A percentile compares a stretch with the other conserved stretches of the same genome.
Evolutionary conservation across 1,140 invertebrate species (phyloP).

Genomic region (Lasaia peninsularis): DNA sequence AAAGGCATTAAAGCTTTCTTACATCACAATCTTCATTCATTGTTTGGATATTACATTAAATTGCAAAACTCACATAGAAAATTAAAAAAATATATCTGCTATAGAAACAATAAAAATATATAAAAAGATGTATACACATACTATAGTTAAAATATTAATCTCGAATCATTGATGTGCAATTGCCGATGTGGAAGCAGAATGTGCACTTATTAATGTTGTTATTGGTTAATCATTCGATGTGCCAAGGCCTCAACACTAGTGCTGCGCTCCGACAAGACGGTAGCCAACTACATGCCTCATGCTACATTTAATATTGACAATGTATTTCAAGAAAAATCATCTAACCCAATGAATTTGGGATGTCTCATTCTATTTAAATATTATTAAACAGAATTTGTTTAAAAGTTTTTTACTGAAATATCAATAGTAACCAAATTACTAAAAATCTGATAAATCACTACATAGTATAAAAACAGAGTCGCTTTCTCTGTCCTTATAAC

Average conservation of each 20-base stretch:
- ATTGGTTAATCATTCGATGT: constrained; percentile 2
- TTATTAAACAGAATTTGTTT: too few relatives aligned
- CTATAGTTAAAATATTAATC: background rate
- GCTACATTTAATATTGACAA: constrained; percentile 31
- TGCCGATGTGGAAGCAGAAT: background rate
- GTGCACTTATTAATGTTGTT: constrained; percentile 1
- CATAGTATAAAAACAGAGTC: too few relatives aligned
- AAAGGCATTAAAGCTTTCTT: background rate
- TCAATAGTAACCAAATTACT: too few relatives aligned
- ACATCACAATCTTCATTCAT: background rate
- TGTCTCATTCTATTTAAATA: too few relatives aligned
- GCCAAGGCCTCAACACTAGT: constrained; percentile 12
- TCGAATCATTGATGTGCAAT: constrained; percentile 21
- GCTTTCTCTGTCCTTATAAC: too few relatives aligned
- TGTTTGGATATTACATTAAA: too few relatives aligned
- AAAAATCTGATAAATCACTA: too few relatives aligned
- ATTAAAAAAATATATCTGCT: background rate
- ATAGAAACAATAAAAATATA: background rate
- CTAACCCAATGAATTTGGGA: background rate
- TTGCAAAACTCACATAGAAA: too few relatives aligned
- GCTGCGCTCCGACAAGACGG: constrained; percentile 29
- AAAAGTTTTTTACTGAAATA: too few relatives aligned
- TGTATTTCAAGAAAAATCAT: constrained; percentile 42
- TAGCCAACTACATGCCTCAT: constrained; percentile 45
- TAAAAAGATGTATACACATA: constrained; percentile 2